These are phyloP conservation scores for Perca flavescens DNA, from an alignment of 2,113 vertebrate genomes.

Conservation along the genomic window DNA sequence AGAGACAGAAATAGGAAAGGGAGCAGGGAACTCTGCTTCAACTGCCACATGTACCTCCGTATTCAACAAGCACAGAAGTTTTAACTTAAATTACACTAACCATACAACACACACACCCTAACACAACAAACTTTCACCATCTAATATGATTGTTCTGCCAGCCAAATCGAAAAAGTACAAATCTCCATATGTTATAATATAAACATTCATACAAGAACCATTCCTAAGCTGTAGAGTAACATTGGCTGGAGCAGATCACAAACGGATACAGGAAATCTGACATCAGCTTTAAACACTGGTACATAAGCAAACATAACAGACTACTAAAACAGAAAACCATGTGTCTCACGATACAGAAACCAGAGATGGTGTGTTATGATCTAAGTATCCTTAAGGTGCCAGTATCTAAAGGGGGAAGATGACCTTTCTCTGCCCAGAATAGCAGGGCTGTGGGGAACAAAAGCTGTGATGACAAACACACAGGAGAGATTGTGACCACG, in stretches of 20 bases:
- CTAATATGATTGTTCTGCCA: background rate
- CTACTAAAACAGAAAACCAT: background rate
- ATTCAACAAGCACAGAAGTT: constrained; percentile 24
- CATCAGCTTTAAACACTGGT: background rate
- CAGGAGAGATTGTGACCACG: constrained; percentile 41
- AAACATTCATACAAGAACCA: background rate
- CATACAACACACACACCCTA: background rate
- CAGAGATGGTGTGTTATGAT: constrained; percentile 30
- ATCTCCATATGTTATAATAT: background rate
- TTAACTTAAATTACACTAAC: constrained; percentile 41
- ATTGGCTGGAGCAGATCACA: background rate
- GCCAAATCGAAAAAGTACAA: background rate
- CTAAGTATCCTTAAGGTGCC: constrained; percentile 51
- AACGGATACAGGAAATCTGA: background rate
- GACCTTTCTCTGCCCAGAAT: constrained; percentile 71
- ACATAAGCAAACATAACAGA: background rate
- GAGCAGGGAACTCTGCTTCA: constrained; percentile 43
- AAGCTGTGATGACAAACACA: constrained; percentile 65
- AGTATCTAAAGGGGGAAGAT: constrained; percentile 36
- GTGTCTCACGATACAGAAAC: constrained; percentile 11
- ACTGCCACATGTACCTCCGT: constrained; percentile 43
- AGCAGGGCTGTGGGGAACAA: constrained; percentile 65
- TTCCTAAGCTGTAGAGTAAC: background rate
- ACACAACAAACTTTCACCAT: background rate
- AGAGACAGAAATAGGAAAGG: constrained; percentile 49